Evolutionary conservation across 2,888 invertebrate species (phyloP).

Genomic region (Epinotia ramella): DNA sequence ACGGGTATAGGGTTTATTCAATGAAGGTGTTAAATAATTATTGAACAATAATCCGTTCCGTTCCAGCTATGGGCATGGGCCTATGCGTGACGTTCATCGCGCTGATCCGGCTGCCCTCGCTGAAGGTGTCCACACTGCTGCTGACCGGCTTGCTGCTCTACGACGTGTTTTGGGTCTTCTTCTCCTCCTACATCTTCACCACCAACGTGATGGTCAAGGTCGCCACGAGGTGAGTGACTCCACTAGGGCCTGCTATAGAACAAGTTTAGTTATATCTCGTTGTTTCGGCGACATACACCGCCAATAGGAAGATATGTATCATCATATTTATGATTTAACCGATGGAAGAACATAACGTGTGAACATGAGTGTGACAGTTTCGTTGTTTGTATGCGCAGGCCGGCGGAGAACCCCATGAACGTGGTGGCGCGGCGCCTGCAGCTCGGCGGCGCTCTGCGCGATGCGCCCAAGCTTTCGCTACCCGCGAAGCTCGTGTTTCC

Average conservation of each 20-base stretch:
- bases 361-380: background rate
- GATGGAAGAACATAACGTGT: background rate
- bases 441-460: slow-evolving; percentile 94
- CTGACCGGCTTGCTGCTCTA: slow-evolving; percentile 97
- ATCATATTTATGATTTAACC: no score
- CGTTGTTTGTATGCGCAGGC: slow-evolving; percentile 72
- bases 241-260: background rate
- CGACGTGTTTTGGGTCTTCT: slow-evolving; percentile 99
- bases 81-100: slow-evolving; percentile 99
- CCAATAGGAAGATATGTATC: no score
- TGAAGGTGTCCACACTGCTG: slow-evolving; percentile 96
- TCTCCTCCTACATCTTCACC: slow-evolving; percentile 99
- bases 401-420: slow-evolving; percentile 97
- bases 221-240: slow-evolving; percentile 76
- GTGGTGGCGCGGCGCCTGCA: slow-evolving; percentile 97
- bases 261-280: no score
- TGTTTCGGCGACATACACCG: no score
- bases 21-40: background rate
- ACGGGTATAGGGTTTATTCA: background rate
- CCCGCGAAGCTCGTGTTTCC: slow-evolving; percentile 99
- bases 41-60: background rate
- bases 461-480: slow-evolving; percentile 97
- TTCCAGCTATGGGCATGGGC: slow-evolving; percentile 98
- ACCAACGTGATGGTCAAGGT: slow-evolving; percentile 99
- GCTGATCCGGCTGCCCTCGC: slow-evolving; percentile 96